Conservation (phyloP, 2,888 invertebrate genomes). For the Enchytraeus crypticus region DNA sequence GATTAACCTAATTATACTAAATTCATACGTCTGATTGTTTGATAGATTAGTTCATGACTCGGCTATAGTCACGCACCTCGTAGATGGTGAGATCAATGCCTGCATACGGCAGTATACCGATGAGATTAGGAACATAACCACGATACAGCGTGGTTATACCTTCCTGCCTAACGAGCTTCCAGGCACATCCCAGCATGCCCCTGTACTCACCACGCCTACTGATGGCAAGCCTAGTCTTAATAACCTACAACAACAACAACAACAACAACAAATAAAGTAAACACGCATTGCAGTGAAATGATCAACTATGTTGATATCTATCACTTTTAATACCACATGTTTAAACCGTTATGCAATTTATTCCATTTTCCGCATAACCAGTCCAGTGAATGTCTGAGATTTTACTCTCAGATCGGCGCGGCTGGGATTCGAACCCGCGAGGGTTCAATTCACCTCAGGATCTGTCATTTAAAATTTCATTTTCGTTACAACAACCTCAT, state of each 20-base stretch:
- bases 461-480: no score
- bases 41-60: no score
- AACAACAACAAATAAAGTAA: no score
- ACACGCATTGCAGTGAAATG: no score
- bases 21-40: neutral
- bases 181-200: conserved; percentile 70
- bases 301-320: no score
- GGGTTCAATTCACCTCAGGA: no score
- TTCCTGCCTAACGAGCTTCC: conserved; percentile 75
- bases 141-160: conserved; percentile 82
- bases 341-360: no score
- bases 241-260: conserved; percentile 55
- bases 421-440: no score
- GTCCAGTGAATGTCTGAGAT: no score
- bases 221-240: conserved; percentile 90
- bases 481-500: neutral
- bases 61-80: conserved; percentile 59
- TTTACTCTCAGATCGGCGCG: no score
- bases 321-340: no score
- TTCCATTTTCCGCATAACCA: no score
- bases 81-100: conserved; percentile 97
- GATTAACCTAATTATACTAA: neutral
- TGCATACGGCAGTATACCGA: conserved; percentile 90
- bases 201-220: conserved; percentile 78
- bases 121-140: conserved; percentile 93